These are phyloP conservation scores for Melanostigma gelatinosum DNA, from an alignment of 2,113 vertebrate genomes.

Conservation along the genomic window DNA sequence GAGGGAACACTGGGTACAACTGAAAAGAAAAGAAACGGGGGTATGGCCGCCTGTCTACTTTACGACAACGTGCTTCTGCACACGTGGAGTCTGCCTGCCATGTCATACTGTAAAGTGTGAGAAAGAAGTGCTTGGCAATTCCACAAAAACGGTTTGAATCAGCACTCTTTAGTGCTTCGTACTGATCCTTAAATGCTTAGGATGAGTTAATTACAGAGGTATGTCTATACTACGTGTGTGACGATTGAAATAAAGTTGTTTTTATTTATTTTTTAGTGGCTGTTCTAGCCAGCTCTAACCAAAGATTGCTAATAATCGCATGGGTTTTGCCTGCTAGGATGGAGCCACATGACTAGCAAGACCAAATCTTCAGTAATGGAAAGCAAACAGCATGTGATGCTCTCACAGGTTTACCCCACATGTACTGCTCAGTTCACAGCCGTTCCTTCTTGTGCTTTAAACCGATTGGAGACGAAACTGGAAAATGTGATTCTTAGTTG, in stretches of 20 bases:
- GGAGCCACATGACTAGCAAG: slow-evolving; percentile 12
- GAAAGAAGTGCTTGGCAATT: not conserved
- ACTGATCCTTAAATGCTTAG: not conserved
- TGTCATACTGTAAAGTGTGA: not conserved
- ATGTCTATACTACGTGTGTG: not conserved
- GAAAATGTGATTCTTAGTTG: slow-evolving; percentile 15
- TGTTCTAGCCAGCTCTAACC: not conserved
- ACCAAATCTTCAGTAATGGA: slow-evolving; percentile 25
- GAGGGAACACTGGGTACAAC: slow-evolving; percentile 19
- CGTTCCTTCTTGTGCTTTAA: not conserved
- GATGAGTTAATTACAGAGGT: not conserved
- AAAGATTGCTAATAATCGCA: slow-evolving; percentile 31
- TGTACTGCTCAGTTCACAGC: not conserved
- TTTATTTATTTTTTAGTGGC: not conserved
- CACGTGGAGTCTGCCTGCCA: slow-evolving; percentile 17
- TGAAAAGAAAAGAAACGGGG: slow-evolving; percentile 1
- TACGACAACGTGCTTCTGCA: slow-evolving; percentile 25
- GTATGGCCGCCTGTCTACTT: slow-evolving; percentile 33
- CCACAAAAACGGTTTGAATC: slow-evolving; percentile 20
- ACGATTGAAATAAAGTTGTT: not conserved
- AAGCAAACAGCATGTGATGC: slow-evolving; percentile 24
- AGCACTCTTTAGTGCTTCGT: not conserved
- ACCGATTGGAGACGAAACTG: slow-evolving; percentile 3
- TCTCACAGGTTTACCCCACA: not conserved
- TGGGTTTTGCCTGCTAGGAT: slow-evolving; percentile 28